Base-by-base conservation (phyloP, 2,797 vertebrate genomes). In the Gobio occitaniae region DNA sequence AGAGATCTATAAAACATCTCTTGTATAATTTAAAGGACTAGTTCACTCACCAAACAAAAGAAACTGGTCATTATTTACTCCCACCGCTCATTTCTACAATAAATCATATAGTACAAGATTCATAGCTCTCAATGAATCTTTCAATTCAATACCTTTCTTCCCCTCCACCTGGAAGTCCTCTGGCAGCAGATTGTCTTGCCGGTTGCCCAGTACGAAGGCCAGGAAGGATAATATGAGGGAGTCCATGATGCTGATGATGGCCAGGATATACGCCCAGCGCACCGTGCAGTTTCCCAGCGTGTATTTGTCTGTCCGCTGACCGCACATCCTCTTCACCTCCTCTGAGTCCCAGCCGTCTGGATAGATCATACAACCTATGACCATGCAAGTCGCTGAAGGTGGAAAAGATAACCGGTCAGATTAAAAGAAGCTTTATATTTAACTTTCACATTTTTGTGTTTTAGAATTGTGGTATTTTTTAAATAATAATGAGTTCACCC, bases 201-300 rank as follows among this genome's bases (percentile, higher is more conserved):
- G 91, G 92, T 95, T 99, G 59, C 97, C 98, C 88, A 99, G 89
- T 48, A 97, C 97, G 5, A 99, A 99, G 47, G 97, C 97, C 90
- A 99, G 91, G 93, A 99, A 96, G 90, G 97, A 96, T 86, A 99
- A 97, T 59, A 96, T 95, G 90, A 99, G 95, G 0, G 98, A 96
- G 2, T 99, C 98, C 13, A 98, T 96, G 92, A 99, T 99, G 93
- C 97, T 97, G 85, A 99, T 98, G 93, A 99, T 98, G 91, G 98
- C 98, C 88, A 99, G 95, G 95, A 99, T 98, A 94, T 98, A 99
- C 0, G 98, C 98, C 98, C 98, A 99, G 93, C 98, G 98, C 91
- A 99, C 96, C 0, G 97, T 98, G 93, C 98, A 99, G 91, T 97
- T 97, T 0, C 98, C 98, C 92, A 99, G 93, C 0, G 97, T 96